Evolutionary conservation across 2,797 vertebrate genomes (phyloP), one percentile per base, ranked within the genome.

Genomic region (Micrastur ruficollis): DNA sequence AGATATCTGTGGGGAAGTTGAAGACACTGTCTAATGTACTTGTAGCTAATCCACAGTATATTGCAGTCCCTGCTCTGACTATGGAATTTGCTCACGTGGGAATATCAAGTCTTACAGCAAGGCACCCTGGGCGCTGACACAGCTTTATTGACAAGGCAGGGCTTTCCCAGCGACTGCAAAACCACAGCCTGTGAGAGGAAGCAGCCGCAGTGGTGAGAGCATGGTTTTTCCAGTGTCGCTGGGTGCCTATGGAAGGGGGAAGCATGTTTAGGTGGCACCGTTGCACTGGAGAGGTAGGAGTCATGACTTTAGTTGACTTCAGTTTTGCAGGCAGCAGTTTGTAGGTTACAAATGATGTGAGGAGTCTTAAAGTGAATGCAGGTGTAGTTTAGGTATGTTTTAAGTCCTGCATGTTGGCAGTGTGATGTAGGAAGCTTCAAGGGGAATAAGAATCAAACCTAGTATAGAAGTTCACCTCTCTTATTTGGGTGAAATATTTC

Each of bases 231-330:
- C 27, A 27, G 8, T 19, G 47, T 52, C 1, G 1, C 22, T 49
- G 38, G 9, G 12, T 2, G 1, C 12, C 50, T 6, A 0, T 18
- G 32, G 13, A 21, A 34, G 32, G 17, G 13, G 31, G 36, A 36
- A 58, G 3, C 19, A 8, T 0, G 5, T 46, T 88, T 42, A 12
- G 52, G 29, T 10, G 58, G 20, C 14, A 46, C 12, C 0, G 0
- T 13, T 15, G n/a, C 8, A 7, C 27, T 40, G 65, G 7, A 71
- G 55, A 50, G 22, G 7, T 42, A 63, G 10, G 5, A 8, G 4
- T 79, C 53, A 31, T 1, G 1, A 17, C 6, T 52, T 82, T 11
- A 36, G 36, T 36, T 36, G 36, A 36, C 36, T 36, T 36, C 9
- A 5, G 19, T 76, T 76, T 34, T 58, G 4, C 22, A 42, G 11